Evolutionary conservation across 2,888 invertebrate species (phyloP), one percentile per base, ranked within the genome.

Genomic region (Sesamia inferens): DNA sequence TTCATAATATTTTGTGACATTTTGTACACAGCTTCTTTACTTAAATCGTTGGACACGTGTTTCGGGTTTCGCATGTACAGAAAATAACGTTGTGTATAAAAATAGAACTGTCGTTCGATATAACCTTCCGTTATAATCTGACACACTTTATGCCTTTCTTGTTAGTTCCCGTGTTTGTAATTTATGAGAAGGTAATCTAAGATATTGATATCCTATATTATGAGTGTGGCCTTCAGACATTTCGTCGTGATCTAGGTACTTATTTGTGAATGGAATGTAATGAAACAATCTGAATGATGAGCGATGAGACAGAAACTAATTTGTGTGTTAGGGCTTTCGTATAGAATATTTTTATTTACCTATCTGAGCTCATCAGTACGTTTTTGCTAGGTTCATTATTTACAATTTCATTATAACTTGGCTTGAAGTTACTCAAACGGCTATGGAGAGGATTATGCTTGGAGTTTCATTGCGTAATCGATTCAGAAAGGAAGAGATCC

Each of bases 201-300:
- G 62, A 47, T 42, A 59, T 78, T 67, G 62, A 59, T 65, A 64
- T 64, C 42, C 58, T 51, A 55, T 76, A 64, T 61, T 68, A 68
- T 81, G 10, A 14, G 51, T 58, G 13, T 76, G 76, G n/a, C 70
- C 77, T 81, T 69, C 64, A 78, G 64, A 81, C 55, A 68, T 57
- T 76, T 78, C 64, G 47, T 67, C 78, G 39, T 42, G 58, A 55
- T 59, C 24, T 13, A 47, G 31, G 31, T 31, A 31, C 51, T 62
- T 76, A 79, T 57, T 76, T 62, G 42, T 57, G 54, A 55, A 79
- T 47, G 22, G 11, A 14, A 62, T 51, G 13, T 51, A 22, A 73
- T 72, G 48, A 72, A 75, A 48, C 48, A 62, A 62, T 62, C 74
- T 57, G 31, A 76, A 57, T 73, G 48, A 79, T 62, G 74, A 62